A percentile compares a stretch with the other conserved stretches of the same genome.
phyloP scores from a whole-genome alignment of 2,797 vertebrate genomes.

The Tamandua tetradactyla region DNA sequence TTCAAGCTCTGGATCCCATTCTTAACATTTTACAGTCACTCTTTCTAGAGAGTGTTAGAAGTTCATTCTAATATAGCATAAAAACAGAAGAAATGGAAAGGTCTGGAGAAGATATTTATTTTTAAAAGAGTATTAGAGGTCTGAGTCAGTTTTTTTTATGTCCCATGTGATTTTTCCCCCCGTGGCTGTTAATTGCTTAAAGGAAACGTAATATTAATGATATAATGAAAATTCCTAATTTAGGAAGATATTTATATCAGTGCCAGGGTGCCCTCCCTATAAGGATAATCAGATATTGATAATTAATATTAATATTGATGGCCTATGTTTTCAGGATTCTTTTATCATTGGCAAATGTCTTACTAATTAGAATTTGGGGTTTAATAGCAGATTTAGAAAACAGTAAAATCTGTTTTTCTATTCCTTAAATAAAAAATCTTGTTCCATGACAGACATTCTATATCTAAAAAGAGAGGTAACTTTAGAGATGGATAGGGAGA shows the following conservation, averaged over 20 bases:
- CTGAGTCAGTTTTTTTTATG: constrained; percentile 50
- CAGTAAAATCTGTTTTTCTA: not conserved
- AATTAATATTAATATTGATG: not conserved
- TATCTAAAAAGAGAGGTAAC: not conserved
- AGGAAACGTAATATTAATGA: constrained; percentile 36
- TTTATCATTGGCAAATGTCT: constrained; percentile 30
- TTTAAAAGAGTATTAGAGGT: constrained; percentile 41
- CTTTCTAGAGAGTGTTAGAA: constrained; percentile 53
- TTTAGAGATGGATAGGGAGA: not conserved
- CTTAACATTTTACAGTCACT: constrained; percentile 52
- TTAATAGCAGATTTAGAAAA: constrained; percentile 37
- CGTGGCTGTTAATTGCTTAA: constrained; percentile 66
- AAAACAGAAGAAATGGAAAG: constrained; percentile 67
- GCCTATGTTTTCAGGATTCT: constrained; percentile 31
- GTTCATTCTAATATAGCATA: constrained; percentile 54
- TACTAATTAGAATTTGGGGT: constrained; percentile 35
- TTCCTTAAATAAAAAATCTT: not conserved
- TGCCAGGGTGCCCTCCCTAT: constrained; percentile 35
- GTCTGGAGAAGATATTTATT: constrained; percentile 60
- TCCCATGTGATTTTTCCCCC: constrained; percentile 51
- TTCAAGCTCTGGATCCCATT: constrained; percentile 62
- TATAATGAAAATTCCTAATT: constrained; percentile 47
- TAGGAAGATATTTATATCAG: constrained; percentile 69
- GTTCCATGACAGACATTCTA: not conserved
- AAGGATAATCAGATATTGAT: too few species aligned